phyloP scores from a whole-genome alignment of 2,797 vertebrate genomes.

The Buceros bicornis region DNA sequence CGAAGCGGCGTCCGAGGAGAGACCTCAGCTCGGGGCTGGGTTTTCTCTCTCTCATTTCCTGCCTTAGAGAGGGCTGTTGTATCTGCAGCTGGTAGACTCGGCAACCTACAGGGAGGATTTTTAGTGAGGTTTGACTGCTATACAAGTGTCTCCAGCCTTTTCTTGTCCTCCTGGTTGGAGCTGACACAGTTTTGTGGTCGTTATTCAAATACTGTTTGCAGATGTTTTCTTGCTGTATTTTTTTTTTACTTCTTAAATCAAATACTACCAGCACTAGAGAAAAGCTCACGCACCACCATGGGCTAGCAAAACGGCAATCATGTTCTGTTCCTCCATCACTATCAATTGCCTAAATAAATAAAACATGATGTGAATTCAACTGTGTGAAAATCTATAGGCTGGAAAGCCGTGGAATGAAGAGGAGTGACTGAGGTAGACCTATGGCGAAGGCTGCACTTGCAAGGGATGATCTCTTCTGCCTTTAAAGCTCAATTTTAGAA shows the following conservation, averaged over 20 bases:
- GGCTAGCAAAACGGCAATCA: background rate
- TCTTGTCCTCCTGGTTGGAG: background rate
- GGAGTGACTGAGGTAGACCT: background rate
- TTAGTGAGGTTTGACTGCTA: background rate
- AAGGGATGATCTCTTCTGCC: background rate
- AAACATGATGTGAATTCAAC: background rate
- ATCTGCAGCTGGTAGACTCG: background rate
- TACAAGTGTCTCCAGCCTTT: background rate
- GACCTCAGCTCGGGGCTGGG: background rate
- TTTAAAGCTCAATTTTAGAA: background rate
- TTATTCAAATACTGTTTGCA: too few species aligned
- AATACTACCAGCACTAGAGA: background rate
- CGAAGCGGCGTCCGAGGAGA: background rate
- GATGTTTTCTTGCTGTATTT: background rate
- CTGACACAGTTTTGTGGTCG: too few species aligned
- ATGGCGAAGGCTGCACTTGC: background rate
- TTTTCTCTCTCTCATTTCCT: background rate
- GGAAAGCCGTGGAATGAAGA: background rate
- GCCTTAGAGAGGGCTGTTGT: fast-evolving
- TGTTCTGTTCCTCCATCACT: background rate
- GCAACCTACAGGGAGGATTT: background rate
- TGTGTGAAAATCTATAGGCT: background rate
- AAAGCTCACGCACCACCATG: background rate
- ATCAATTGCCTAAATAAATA: background rate
- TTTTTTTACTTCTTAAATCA: background rate